Percentiles rank a stretch among this genome's conserved stretches.
Conservation (phyloP, 2,888 invertebrate genomes). For the Eueremaeus valkanovi region DNA sequence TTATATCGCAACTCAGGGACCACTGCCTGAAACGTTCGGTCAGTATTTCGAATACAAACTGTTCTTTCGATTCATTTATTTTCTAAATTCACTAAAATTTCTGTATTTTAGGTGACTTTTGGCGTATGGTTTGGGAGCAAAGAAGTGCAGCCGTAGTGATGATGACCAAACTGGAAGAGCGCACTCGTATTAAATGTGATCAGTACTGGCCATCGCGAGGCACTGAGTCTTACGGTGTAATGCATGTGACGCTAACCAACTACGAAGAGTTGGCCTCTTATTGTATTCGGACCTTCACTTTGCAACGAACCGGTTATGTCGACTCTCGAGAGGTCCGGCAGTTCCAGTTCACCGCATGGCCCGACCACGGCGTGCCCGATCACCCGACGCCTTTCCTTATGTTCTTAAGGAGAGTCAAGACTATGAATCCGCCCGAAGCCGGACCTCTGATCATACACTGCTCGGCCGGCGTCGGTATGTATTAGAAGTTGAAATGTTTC, state of each 20-base stretch:
- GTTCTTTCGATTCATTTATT: neutral
- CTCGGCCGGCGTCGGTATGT: slow-evolving; percentile 54
- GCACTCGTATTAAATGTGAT: slow-evolving; percentile 92
- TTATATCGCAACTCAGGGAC: slow-evolving; percentile 96
- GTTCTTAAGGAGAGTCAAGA: slow-evolving; percentile 87
- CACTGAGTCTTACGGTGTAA: slow-evolving; percentile 88
- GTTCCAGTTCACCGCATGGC: slow-evolving; percentile 98
- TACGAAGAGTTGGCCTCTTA: slow-evolving; percentile 96
- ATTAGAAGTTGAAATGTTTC: slow-evolving; percentile 74
- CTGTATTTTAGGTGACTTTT: slow-evolving; percentile 68
- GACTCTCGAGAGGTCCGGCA: slow-evolving; percentile 94
- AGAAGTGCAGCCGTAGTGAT: slow-evolving; percentile 91
- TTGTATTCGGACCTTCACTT: slow-evolving; percentile 92
- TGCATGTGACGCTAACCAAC: slow-evolving; percentile 89
- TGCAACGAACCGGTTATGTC: slow-evolving; percentile 59
- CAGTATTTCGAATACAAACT: neutral
- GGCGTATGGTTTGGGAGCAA: slow-evolving; percentile 99
- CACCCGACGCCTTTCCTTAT: slow-evolving; percentile 97
- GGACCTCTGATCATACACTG: slow-evolving; percentile 95
- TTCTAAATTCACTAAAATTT: neutral
- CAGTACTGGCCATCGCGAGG: slow-evolving; percentile 97
- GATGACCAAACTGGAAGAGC: slow-evolving; percentile 98
- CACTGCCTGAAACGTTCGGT: slow-evolving; percentile 88
- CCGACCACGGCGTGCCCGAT: slow-evolving; percentile 97
- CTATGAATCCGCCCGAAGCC: slow-evolving; percentile 81